A percentile compares a stretch with the other conserved stretches of the same genome.
Evolutionary conservation across 2,113 vertebrate species (phyloP).

Genomic region (Promerops cafer): DNA sequence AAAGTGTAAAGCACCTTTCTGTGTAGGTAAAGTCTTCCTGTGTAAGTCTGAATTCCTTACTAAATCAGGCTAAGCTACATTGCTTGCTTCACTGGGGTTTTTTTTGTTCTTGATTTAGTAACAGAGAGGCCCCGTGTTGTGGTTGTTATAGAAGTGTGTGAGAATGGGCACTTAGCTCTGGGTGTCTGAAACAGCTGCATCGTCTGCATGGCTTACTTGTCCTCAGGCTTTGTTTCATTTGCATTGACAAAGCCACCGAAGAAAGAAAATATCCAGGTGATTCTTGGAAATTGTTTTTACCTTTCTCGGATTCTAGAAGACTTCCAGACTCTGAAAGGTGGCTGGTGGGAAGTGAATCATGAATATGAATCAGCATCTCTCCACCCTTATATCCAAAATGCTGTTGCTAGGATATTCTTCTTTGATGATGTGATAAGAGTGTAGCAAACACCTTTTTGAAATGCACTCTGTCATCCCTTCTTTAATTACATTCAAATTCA

Average conservation of each 20-base stretch:
- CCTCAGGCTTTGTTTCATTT: neutral
- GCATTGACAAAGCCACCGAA: neutral
- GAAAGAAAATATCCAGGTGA: neutral
- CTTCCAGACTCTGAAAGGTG: neutral
- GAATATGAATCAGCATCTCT: conserved; percentile 31
- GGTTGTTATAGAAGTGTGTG: neutral
- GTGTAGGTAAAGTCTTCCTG: neutral
- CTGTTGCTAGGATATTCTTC: conserved; percentile 47
- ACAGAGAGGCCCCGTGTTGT: neutral
- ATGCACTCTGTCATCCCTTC: conserved; percentile 7
- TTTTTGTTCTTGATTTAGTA: neutral
- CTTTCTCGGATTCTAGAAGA: neutral
- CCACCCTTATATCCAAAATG: conserved; percentile 24
- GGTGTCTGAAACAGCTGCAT: neutral
- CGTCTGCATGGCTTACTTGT: fast-evolving
- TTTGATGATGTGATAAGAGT: conserved; percentile 15
- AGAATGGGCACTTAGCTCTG: neutral
- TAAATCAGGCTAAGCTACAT: neutral
- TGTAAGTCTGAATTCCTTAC: neutral
- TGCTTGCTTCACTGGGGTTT: neutral
- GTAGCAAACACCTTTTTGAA: conserved; percentile 23
- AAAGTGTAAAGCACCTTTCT: neutral
- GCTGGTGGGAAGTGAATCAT: neutral
- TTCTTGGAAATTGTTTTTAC: neutral
- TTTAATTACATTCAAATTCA: conserved; percentile 47